A percentile compares a stretch with the other conserved stretches of the same genome.
Evolutionary conservation across 1,140 invertebrate genomes (phyloP).

Genomic region (Megathymus violae): DNA sequence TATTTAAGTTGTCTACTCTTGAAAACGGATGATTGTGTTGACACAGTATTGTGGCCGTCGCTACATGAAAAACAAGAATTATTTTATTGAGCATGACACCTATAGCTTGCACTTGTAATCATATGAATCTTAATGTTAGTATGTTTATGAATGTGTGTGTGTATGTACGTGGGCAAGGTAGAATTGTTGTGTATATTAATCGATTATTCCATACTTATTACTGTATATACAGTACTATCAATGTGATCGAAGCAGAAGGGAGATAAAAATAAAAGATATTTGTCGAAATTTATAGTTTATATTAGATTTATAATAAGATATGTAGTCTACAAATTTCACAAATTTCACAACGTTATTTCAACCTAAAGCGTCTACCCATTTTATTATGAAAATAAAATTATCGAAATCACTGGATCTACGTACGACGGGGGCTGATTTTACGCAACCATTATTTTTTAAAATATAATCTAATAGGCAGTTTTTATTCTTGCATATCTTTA

Average conservation of each 20-base stretch:
- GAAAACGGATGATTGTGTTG: no score
- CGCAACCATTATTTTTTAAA: constrained; percentile 82
- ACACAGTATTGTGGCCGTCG: no score
- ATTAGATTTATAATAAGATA: constrained; percentile 84
- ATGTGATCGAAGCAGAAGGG: constrained; percentile 1
- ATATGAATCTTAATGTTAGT: no score
- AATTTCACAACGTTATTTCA: constrained; percentile 84
- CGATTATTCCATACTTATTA: no score
- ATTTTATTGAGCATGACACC: no score
- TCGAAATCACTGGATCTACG: constrained; percentile 80
- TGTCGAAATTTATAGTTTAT: constrained; percentile 83
- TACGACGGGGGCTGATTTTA: constrained; percentile 76
- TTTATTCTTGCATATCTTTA: constrained; percentile 76
- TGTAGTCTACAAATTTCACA: constrained; percentile 84
- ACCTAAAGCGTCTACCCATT: constrained; percentile 83
- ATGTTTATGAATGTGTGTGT: no score
- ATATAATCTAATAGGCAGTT: constrained; percentile 84
- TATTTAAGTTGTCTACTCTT: no score
- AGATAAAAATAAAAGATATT: constrained; percentile 64
- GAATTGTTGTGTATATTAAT: no score
- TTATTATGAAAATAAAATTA: constrained; percentile 83
- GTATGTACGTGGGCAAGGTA: no score
- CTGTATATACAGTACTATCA: no score
- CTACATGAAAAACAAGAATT: no score
- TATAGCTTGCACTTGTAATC: no score